Percentiles rank a stretch among this genome's conserved stretches.
Conservation (phyloP, 1,140 invertebrate genomes). For the Aphaenogaster rudis region DNA sequence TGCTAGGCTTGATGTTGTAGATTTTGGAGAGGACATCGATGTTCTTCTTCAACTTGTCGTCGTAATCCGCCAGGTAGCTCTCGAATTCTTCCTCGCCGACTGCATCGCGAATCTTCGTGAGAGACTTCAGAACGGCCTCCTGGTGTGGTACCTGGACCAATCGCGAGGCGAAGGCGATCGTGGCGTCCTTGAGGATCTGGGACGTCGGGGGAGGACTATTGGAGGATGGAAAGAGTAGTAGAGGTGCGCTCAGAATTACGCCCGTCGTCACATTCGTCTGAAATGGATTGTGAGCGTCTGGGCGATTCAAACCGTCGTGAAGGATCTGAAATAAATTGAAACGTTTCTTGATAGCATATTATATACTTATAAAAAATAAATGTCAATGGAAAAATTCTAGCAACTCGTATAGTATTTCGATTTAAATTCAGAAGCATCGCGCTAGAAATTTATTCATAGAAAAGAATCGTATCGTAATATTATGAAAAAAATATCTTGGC, state of each 20-base stretch:
- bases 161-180: constrained; percentile 89
- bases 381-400: background rate
- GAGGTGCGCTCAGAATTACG: constrained; percentile 90
- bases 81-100: constrained; percentile 90
- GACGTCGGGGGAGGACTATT: constrained; percentile 80
- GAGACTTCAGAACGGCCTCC: constrained; percentile 90
- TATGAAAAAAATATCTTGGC: background rate
- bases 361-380: background rate
- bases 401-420: background rate
- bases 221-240: constrained; percentile 87
- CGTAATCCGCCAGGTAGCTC: constrained; percentile 84
- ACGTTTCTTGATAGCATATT: background rate
- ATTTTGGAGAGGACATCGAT: constrained; percentile 90
- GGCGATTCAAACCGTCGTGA: constrained; percentile 89
- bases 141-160: constrained; percentile 90
- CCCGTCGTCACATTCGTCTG: constrained; percentile 90
- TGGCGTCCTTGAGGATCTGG: constrained; percentile 85
- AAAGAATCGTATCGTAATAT: background rate
- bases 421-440: background rate
- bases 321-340: constrained; percentile 87
- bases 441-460: background rate
- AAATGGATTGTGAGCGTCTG: constrained; percentile 87
- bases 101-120: constrained; percentile 90
- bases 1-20: constrained; percentile 87
- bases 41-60: constrained; percentile 88